A percentile compares a stretch with the other conserved stretches of the same genome.
phyloP scores from a whole-genome alignment of 2,113 vertebrate species.

The Xyliphius kryptos region DNA sequence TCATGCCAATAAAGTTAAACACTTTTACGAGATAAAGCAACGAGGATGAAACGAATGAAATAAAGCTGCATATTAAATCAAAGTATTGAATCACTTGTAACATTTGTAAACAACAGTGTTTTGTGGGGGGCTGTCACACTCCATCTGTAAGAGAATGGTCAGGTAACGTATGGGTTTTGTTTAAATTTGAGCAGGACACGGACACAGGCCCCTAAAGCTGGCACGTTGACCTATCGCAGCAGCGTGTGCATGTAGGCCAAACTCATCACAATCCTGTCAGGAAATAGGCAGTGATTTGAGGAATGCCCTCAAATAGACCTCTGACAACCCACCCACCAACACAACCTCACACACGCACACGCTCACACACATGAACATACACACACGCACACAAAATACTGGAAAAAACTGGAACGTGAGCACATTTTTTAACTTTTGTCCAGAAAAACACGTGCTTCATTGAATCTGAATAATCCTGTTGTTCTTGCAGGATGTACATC shows the following conservation, averaged over 20 bases:
- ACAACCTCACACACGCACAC: background rate
- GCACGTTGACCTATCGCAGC: slow-evolving; percentile 31
- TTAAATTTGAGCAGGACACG: slow-evolving; percentile 31
- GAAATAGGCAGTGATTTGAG: slow-evolving; percentile 64
- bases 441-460: no score
- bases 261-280: slow-evolving; percentile 50
- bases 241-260: slow-evolving; percentile 28
- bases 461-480: no score
- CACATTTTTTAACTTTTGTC: no score
- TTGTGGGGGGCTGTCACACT: slow-evolving; percentile 29
- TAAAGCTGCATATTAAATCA: no score
- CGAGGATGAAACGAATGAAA: no score
- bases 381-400: background rate
- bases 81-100: background rate
- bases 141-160: slow-evolving; percentile 38
- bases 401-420: no score
- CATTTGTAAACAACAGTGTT: slow-evolving; percentile 10
- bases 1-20: no score
- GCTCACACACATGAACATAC: background rate
- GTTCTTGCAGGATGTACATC: no score
- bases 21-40: no score
- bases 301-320: slow-evolving; percentile 52
- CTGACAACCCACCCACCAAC: slow-evolving; percentile 3
- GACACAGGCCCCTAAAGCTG: slow-evolving; percentile 35
- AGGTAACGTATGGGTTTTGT: slow-evolving; percentile 38